phyloP scores from a whole-genome alignment of 2,797 vertebrate genomes.

The Arnoldichthys spilopterus region DNA sequence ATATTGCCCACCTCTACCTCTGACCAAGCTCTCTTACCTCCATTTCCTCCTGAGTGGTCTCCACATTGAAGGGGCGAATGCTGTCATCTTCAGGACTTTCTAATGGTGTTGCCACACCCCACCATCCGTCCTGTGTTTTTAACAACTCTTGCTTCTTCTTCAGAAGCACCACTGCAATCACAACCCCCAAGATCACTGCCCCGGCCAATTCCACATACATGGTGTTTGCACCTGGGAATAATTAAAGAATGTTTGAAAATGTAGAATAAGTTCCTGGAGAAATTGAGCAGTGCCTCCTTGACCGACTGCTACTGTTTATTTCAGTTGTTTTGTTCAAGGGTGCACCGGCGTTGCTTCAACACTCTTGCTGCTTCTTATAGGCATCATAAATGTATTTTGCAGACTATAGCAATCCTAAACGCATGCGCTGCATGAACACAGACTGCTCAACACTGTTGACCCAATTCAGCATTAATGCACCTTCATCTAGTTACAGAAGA shows the following conservation, averaged over 20 bases:
- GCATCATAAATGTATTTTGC: too few species aligned
- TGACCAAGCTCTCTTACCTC: slow-evolving; percentile 71
- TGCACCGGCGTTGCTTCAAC: too few species aligned
- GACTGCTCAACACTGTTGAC: background rate
- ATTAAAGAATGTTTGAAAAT: background rate
- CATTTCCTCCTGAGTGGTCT: slow-evolving; percentile 79
- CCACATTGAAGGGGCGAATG: slow-evolving; percentile 78
- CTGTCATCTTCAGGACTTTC: slow-evolving; percentile 68
- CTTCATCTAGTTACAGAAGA: background rate
- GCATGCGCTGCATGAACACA: background rate
- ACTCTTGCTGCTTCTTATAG: too few species aligned
- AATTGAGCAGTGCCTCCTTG: too few species aligned
- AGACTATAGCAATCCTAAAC: too few species aligned
- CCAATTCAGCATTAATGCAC: background rate
- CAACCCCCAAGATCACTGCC: slow-evolving; percentile 71
- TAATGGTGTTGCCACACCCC: slow-evolving; percentile 73
- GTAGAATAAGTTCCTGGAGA: too few species aligned
- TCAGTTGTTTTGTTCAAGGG: too few species aligned
- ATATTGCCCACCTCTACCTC: too few species aligned
- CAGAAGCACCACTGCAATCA: slow-evolving; percentile 75
- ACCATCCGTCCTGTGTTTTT: slow-evolving; percentile 85
- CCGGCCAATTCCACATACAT: slow-evolving; percentile 73
- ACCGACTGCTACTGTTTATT: too few species aligned
- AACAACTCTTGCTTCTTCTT: slow-evolving; percentile 72
- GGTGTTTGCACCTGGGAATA: slow-evolving; percentile 36